These are phyloP conservation scores for Lerema accius DNA, from an alignment of 1,140 invertebrate species.

Conservation along the genomic window DNA sequence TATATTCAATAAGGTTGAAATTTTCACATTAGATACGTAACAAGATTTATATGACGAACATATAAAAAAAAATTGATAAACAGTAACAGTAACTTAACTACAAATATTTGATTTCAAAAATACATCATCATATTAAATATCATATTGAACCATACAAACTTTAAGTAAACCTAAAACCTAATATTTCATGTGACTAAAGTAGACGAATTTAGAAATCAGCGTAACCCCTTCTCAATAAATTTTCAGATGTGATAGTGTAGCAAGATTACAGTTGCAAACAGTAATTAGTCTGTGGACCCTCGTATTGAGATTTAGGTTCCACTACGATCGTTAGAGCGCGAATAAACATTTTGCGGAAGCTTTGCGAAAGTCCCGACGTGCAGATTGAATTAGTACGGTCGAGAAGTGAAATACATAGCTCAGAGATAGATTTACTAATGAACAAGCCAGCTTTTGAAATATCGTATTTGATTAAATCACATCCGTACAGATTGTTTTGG, in stretches of 20 bases:
- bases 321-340: conserved; percentile 16
- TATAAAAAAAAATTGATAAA: too few relatives aligned
- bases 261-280: conserved; percentile 30
- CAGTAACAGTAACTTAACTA: too few relatives aligned
- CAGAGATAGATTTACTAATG: conserved; percentile 18
- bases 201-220: not conserved
- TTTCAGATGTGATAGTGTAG: conserved; percentile 18
- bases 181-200: not conserved
- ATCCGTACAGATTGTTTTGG: not conserved
- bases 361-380: conserved; percentile 4
- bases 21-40: too few relatives aligned
- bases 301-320: conserved; percentile 30
- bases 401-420: conserved; percentile 13
- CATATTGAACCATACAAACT: not conserved
- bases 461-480: not conserved
- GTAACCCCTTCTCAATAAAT: conserved; percentile 4
- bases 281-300: conserved; percentile 30
- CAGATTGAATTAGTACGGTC: conserved; percentile 21
- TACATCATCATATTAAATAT: too few relatives aligned
- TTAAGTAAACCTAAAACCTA: not conserved
- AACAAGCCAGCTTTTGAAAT: conserved; percentile 4
- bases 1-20: too few relatives aligned
- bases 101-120: too few relatives aligned
- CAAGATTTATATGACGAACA: too few relatives aligned
- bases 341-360: conserved; percentile 27